Base-by-base conservation (phyloP, 2,797 vertebrate genomes). In the Calcarius lapponicus region DNA sequence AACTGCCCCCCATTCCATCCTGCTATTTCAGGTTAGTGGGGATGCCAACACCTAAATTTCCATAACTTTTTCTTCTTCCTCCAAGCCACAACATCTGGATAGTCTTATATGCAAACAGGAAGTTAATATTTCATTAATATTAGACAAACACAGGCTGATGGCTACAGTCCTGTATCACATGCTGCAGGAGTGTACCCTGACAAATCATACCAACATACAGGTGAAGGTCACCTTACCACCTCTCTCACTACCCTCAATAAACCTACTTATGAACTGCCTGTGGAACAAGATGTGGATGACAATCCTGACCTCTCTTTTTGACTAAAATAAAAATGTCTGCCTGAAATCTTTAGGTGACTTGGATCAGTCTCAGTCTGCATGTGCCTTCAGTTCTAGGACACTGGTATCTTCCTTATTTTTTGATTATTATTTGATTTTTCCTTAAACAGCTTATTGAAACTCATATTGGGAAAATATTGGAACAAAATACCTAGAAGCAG, bases 351-450 rank as follows among this genome's bases (percentile, higher is more conserved):
- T 28, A 64, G 20, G 64, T 16, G 5, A 51, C 26, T 80, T 67
- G 36, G 29, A 24, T 26, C 22, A 40, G 32, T 34, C 47, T 61
- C 71, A 57, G 36, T 8, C n/a, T 51, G 25, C 24, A 62, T 1
- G 5, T 19, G 11, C 31, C 22, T 40, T 66, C 0, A 0, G 24
- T 50, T 43, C 58, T 65, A 8, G 28, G 51, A 72, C 20, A 65
- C 7, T 25, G 6, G 0, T 69, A 45, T 29, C 31, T 66, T 72
- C 51, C 64, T 66, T 22, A 65, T 5, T n/a, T n/a, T n/a, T n/a
- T n/a, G n/a, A n/a, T n/a, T n/a, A 36, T 45, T 40, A 86, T 12
- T 36, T 32, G 2, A 17, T 28, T 62, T 72, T 79, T 82, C 48
- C 50, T 85, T 57, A 34, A 58, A 45, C 16, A 86, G 42, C 12